These are phyloP conservation scores for Mercenaria mercenaria DNA, from an alignment of 1,140 invertebrate genomes.

Conservation along the genomic window DNA sequence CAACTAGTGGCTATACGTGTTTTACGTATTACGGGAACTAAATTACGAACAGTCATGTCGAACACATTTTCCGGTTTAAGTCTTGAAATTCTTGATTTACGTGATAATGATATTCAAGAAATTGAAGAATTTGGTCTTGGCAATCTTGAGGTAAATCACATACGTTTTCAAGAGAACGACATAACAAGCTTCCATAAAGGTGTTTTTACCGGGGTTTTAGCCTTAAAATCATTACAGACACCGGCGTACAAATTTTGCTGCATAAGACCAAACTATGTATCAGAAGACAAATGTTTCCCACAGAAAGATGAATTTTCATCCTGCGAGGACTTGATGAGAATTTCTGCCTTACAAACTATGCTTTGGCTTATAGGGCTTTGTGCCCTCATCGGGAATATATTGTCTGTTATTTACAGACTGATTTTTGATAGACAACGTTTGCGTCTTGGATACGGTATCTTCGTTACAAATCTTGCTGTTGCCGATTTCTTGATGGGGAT, in stretches of 20 bases:
- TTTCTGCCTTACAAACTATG: conserved; percentile 59
- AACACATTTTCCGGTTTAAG: conserved; percentile 55
- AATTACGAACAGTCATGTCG: background rate
- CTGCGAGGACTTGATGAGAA: too few species aligned
- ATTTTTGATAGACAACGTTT: conserved; percentile 60
- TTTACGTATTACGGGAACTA: conserved; percentile 10
- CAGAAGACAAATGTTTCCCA: conserved; percentile 68
- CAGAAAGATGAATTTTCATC: conserved; percentile 74
- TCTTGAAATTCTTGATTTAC: conserved; percentile 25
- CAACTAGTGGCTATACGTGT: background rate
- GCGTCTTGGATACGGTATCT: conserved; percentile 70
- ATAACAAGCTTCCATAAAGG: background rate
- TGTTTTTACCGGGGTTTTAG: background rate
- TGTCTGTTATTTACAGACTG: conserved; percentile 73
- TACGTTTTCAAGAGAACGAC: background rate
- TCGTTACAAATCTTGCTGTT: conserved; percentile 79
- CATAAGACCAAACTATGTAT: conserved; percentile 7
- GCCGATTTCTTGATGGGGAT: conserved; percentile 83
- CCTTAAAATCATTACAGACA: background rate
- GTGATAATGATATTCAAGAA: background rate
- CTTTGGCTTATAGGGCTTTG: conserved; percentile 72
- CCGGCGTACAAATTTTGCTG: conserved; percentile 37
- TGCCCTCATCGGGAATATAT: conserved; percentile 60
- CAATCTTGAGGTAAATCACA: background rate
- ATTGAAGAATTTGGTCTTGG: background rate